Percentiles rank a stretch among this genome's conserved stretches.
phyloP scores from a whole-genome alignment of 2,797 vertebrate species.

The Acrocephalus scirpaceus region DNA sequence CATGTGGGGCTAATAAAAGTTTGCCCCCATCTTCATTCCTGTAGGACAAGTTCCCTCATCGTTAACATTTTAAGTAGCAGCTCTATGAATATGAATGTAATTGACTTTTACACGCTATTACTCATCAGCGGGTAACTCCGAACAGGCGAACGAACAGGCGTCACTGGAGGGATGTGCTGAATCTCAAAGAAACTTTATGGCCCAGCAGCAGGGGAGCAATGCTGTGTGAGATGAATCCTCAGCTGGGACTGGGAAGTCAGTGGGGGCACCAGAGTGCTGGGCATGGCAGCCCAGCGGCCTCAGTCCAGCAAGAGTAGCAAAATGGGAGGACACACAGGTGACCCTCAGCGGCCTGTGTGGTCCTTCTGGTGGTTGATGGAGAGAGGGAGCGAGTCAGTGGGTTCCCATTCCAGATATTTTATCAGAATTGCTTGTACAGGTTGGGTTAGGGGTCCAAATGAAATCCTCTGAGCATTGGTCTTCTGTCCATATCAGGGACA shows the following conservation, averaged over 20 bases:
- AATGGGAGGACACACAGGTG: neutral
- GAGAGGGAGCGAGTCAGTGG: neutral
- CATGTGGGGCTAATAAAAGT: conserved; percentile 73
- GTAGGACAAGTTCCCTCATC: conserved; percentile 63
- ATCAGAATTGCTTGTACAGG: neutral
- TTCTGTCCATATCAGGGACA: neutral
- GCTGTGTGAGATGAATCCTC: neutral
- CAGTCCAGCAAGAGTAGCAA: neutral
- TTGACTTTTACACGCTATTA: conserved; percentile 15
- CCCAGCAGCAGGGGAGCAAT: neutral
- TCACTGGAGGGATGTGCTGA: neutral
- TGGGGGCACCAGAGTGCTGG: neutral
- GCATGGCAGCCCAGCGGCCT: neutral
- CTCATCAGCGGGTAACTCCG: neutral
- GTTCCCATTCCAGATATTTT: neutral
- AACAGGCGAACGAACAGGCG: fast-evolving
- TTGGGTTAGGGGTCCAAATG: neutral
- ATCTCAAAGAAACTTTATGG: neutral
- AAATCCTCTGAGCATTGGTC: neutral
- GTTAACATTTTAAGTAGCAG: conserved; percentile 52
- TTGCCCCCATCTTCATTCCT: conserved; percentile 70
- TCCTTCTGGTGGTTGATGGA: neutral
- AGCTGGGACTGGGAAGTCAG: neutral
- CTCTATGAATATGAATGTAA: conserved; percentile 34
- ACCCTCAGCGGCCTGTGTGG: neutral